Evolutionary conservation across 2,797 vertebrate genomes (phyloP), one percentile per base, ranked within the genome.

Genomic region (Thalassophryne amazonica): DNA sequence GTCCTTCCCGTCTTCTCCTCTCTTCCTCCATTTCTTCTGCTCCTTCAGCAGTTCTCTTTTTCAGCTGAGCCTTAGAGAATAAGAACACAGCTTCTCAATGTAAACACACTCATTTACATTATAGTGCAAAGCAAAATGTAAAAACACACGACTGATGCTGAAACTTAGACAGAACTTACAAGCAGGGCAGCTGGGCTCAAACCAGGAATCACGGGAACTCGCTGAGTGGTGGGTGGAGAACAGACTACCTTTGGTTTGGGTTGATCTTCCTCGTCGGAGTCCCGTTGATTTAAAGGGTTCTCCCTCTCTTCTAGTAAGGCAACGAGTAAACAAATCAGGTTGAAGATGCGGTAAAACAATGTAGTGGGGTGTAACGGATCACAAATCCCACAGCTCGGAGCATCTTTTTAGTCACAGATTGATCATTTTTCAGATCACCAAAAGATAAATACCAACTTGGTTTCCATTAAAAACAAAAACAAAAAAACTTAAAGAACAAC

Each of bases 131-230:
- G 10, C 14, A 20, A 22, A 16, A 14, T 32, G 3, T 19, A 19
- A 15, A 41, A 6, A 37, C 5, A 27, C 6, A 31, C 5, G 10
- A n/a, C n/a, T n/a, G n/a, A n/a, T 13, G 9, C 1, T 21, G 11
- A 4, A 45, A 28, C 13, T 42, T 16, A 46, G 7, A n/a, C 14
- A 19, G 20, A 20, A 58, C 81, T 59, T 79, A 97, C 95, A 86
- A 94, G 90, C 20, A 98, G 86, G 4, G 47, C 69, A 1, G 90
- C 86, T 1, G 89, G 91, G 50, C 87, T 93, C 76, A 95, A 42
- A 9, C 93, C 93, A 3, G 93, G 91, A 23, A 97, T 94, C 5
- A 91, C 12, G 0, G 93, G 82, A 21, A 92, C 86, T 60, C 90
- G 90, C 59, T 91, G 91, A 0, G 86, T 61, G 3, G 83, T 80